Evolutionary conservation across 2,888 invertebrate species (phyloP), one percentile per base, ranked within the genome.

Genomic region (Agrypnus murinus): DNA sequence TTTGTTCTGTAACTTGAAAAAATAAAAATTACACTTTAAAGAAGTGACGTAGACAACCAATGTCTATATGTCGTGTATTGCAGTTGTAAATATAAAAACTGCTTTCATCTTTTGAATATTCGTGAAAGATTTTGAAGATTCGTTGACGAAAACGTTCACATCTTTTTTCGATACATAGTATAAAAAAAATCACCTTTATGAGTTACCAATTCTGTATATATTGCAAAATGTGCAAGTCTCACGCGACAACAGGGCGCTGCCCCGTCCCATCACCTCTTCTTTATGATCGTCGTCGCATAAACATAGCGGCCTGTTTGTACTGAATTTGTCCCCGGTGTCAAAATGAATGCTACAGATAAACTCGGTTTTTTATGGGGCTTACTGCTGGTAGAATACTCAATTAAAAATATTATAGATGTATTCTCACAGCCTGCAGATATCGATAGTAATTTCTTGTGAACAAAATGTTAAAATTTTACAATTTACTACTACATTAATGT

Each of bases 311-410:
- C 79, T 82, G 82, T 82, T 82, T 82, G 82, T 80, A 80, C 79
- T 79, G 79, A 83, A 83, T 83, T 83, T 83, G 82, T 83, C 82
- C 81, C 81, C 82, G 78, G 79, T 80, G 82, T 81, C 81, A 81
- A 81, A 81, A 79, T 80, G 79, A 81, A 80, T 79, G 81, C 78
- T 74, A 77, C 74, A 79, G 78, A 81, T 81, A 82, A 82, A 81
- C 77, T 76, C 72, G 57, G 65, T 72, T 75, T 78, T 82, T 82
- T 82, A 81, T 72, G 79, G 78, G 71, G 70, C 57, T 7, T 31
- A 58, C 76, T 66, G 71, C 67, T 72, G 75, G 74, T 77, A 75
- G 75, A 79, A 79, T 77, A 77, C 80, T 80, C 81, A 81, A 81
- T 82, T 82, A 81, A 81, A 82, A 81, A 75, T 78, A 77, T 79